Evolutionary conservation across 2,113 vertebrate genomes (phyloP).

Genomic region (Callorhinus ursinus): DNA sequence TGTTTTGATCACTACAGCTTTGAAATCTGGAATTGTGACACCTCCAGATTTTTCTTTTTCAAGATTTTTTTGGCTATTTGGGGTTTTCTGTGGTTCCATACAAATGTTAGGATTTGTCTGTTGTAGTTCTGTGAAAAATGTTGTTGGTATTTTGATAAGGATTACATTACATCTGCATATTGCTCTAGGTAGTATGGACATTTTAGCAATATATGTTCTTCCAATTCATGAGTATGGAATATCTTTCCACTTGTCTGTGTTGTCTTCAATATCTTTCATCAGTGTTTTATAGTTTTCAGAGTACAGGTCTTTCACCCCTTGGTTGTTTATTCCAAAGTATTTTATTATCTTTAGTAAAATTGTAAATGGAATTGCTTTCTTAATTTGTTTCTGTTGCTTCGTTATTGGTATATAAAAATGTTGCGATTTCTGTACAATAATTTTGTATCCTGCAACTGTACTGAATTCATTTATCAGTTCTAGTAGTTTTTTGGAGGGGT

Average conservation of each 20-base stretch:
- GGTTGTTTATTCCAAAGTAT: neutral
- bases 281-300: neutral
- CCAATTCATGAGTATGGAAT: neutral
- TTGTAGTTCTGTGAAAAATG: neutral
- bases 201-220: neutral
- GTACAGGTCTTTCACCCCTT: neutral
- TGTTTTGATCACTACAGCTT: neutral
- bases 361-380: neutral
- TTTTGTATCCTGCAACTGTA: neutral
- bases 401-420: neutral
- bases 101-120: neutral
- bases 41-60: neutral
- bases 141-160: neutral
- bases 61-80: neutral
- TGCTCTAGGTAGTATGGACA: neutral
- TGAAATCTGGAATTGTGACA: neutral
- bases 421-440: neutral
- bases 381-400: neutral
- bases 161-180: neutral
- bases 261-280: neutral
- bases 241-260: neutral
- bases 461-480: neutral
- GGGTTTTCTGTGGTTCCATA: neutral
- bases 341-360: neutral
- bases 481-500: neutral